These are phyloP conservation scores for Scortum barcoo DNA, from an alignment of 2,113 vertebrate genomes.

Conservation along the genomic window DNA sequence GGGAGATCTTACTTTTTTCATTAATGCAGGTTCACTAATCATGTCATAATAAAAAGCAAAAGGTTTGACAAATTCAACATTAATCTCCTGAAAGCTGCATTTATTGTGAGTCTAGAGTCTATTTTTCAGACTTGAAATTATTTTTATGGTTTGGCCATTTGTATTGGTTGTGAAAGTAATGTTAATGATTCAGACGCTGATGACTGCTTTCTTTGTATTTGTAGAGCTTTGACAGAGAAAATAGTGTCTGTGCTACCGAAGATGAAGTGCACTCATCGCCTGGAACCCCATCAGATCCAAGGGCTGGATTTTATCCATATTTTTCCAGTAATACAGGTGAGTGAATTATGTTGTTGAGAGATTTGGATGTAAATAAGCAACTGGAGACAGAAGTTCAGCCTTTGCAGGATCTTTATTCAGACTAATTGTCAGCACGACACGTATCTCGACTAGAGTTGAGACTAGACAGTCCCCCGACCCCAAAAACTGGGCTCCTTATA, in stretches of 20 bases:
- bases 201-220: slow-evolving; percentile 7
- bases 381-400: too few relatives aligned
- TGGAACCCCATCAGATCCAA: slow-evolving; percentile 99
- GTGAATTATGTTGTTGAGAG: too few relatives aligned
- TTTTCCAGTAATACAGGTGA: slow-evolving; percentile 96
- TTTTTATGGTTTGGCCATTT: not conserved
- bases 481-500: too few relatives aligned
- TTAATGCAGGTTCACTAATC: not conserved
- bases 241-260: slow-evolving; percentile 96
- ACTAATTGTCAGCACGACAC: too few relatives aligned
- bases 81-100: not conserved
- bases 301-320: slow-evolving; percentile 99
- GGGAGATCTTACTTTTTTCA: not conserved
- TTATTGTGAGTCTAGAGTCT: not conserved
- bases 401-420: too few relatives aligned
- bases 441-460: too few relatives aligned
- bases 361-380: too few relatives aligned
- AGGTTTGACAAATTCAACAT: not conserved
- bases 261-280: slow-evolving; percentile 97
- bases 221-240: slow-evolving; percentile 96
- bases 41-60: not conserved
- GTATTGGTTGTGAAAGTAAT: not conserved
- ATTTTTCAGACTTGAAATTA: not conserved
- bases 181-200: not conserved
- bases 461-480: too few relatives aligned